These are phyloP conservation scores for Aplocera efformata DNA, from an alignment of 2,888 invertebrate genomes.

Conservation along the genomic window DNA sequence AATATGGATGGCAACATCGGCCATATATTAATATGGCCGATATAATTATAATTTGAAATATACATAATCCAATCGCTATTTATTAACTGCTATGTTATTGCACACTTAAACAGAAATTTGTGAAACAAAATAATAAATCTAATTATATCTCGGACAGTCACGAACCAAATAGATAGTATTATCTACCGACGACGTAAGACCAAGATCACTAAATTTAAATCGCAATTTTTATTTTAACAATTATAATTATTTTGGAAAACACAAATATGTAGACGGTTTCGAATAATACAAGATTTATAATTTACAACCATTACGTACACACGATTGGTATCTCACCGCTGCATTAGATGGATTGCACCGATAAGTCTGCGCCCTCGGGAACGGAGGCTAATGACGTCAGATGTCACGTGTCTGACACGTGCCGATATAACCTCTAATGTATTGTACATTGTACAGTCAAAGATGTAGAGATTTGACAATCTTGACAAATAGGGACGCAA, in stretches of 20 bases:
- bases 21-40: too few relatives aligned
- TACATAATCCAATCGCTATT: too few relatives aligned
- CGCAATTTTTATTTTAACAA: too few relatives aligned
- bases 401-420: conserved; percentile 71
- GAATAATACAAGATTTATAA: conserved; percentile 9
- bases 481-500: conserved; percentile 26
- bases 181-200: too few relatives aligned
- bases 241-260: not conserved
- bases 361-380: conserved; percentile 49
- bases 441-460: conserved; percentile 27
- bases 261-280: not conserved
- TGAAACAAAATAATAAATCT: too few relatives aligned
- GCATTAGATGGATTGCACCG: conserved; percentile 30
- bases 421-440: conserved; percentile 57
- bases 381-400: conserved; percentile 71
- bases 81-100: too few relatives aligned
- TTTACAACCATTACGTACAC: conserved; percentile 16
- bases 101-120: too few relatives aligned
- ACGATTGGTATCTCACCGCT: conserved; percentile 24
- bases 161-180: too few relatives aligned
- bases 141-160: too few relatives aligned
- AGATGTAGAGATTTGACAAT: conserved; percentile 29
- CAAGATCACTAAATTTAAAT: too few relatives aligned
- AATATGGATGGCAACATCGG: too few relatives aligned
- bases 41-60: too few relatives aligned